Base-by-base conservation (phyloP, 1,140 invertebrate genomes). In the Drosophila seguyi region DNA sequence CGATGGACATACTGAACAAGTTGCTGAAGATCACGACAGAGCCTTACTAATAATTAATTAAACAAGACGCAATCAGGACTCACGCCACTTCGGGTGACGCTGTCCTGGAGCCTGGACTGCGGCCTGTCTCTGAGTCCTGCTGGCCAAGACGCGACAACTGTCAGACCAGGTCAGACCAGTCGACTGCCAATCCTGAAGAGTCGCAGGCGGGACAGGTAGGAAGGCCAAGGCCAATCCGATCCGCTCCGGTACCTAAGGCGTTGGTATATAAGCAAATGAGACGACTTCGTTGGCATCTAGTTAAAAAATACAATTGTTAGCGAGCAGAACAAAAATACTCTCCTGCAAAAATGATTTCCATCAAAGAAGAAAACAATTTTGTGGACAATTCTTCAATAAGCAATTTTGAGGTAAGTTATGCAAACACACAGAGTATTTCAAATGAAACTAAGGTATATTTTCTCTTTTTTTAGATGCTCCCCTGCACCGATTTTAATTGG, bases 221-320 rank as follows among this genome's bases (percentile, higher is more conserved):
- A 71, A 66, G n/a, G n/a, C 60, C 75, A 55, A 55, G 52, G 52
- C 34, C 52, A 74, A 63, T 66, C 25, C 50, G 63, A 82, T 73
- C 48, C 48, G 66, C 53, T 72, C 1, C 44, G 42, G 29, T 84
- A 77, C 83, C 85, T 88, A 56, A 39, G 48, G 14, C 16, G 5
- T 31, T 6, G 39, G 73, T 88, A 88, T 88, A 88, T 68, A 88
- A 88, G 72, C 71, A 78, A 55, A 78, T 41, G 45, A 56, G 39
- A n/a, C 14, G 39, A 27, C n/a, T 42, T 29, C 61, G 29, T n/a
- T 45, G 55, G 6, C 61, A 84, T 57, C 27, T 61, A 88, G 76
- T 88, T 81, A 88, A 88, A 90, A 88, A 88, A 84, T 31, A 29
- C 36, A 68, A 29, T 48, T 78, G 60, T 67, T 42, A 45, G 57